A percentile compares a stretch with the other conserved stretches of the same genome.
Evolutionary conservation across 2,888 invertebrate species (phyloP).

Genomic region (Exocentrus adspersus): DNA sequence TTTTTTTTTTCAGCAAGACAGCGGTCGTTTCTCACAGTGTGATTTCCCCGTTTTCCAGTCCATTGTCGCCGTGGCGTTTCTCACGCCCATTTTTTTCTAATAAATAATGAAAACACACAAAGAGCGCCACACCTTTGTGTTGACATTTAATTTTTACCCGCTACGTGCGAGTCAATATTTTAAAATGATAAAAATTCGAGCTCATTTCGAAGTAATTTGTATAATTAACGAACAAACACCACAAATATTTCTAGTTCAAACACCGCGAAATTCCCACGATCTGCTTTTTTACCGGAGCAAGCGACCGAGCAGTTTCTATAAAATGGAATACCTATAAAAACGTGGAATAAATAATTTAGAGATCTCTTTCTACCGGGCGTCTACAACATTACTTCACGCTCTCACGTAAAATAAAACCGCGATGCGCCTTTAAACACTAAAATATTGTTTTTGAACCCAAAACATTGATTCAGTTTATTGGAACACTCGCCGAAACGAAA

Average conservation of each 20-base stretch:
- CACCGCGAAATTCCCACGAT: constrained; percentile 11
- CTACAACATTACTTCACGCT: too few species aligned
- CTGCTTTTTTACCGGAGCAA: background rate
- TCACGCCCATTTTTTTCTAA: constrained; percentile 40
- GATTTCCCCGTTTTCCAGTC: constrained; percentile 17
- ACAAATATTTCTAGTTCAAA: constrained; percentile 10
- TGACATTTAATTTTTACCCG: constrained; percentile 35
- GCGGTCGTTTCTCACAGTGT: constrained; percentile 33
- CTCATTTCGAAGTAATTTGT: constrained; percentile 17
- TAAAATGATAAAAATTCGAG: constrained; percentile 27
- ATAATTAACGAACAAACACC: constrained; percentile 22
- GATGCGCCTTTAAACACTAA: too few species aligned
- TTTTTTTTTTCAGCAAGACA: constrained; percentile 29
- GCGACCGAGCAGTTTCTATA: background rate
- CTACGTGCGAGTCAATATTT: constrained; percentile 25
- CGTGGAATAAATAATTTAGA: too few species aligned
- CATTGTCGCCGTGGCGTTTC: constrained; percentile 5
- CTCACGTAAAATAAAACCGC: too few species aligned
- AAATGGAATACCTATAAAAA: too few species aligned
- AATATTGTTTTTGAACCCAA: too few species aligned
- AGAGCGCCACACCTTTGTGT: constrained; percentile 38
- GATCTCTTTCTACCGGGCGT: too few species aligned
- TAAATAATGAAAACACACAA: constrained; percentile 33
- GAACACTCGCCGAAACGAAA: too few species aligned
- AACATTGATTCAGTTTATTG: too few species aligned